Percentiles rank a stretch among this genome's conserved stretches.
These are phyloP conservation scores for Isotomurus palustris DNA, from an alignment of 2,888 invertebrate genomes.

Conservation along the genomic window DNA sequence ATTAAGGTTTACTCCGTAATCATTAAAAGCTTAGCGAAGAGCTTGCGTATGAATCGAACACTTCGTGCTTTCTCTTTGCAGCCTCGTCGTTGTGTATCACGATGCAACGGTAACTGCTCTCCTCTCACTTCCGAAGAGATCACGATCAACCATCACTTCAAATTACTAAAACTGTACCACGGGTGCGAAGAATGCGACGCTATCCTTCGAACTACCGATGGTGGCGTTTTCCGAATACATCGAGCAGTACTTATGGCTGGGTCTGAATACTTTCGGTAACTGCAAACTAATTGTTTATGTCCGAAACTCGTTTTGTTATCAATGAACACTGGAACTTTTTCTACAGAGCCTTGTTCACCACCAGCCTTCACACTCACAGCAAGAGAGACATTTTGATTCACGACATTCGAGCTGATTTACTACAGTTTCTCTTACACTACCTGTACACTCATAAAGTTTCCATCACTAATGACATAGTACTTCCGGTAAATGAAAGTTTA, in stretches of 20 bases:
- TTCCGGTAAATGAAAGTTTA: slow-evolving; percentile 48
- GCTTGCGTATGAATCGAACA: no score
- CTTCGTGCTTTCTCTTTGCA: neutral
- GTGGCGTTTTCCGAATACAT: slow-evolving; percentile 76
- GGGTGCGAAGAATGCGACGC: slow-evolving; percentile 58
- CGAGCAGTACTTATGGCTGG: slow-evolving; percentile 79
- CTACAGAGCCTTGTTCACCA: slow-evolving; percentile 74
- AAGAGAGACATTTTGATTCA: slow-evolving; percentile 68
- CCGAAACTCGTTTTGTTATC: no score
- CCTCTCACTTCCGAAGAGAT: slow-evolving; percentile 1
- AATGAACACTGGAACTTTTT: neutral
- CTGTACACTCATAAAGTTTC: slow-evolving; percentile 76
- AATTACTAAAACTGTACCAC: neutral
- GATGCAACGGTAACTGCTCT: slow-evolving; percentile 4
- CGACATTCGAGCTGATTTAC: slow-evolving; percentile 70
- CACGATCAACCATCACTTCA: neutral
- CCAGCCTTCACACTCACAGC: slow-evolving; percentile 64
- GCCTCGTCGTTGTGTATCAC: neutral
- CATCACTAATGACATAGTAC: slow-evolving; percentile 72
- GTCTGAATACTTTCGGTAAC: slow-evolving; percentile 83
- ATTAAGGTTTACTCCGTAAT: slow-evolving; percentile 5
- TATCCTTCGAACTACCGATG: slow-evolving; percentile 73
- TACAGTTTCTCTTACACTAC: slow-evolving; percentile 74
- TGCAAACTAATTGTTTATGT: slow-evolving; percentile 21
- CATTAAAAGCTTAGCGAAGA: no score